phyloP scores from a whole-genome alignment of 37 sponge, comb jelly and placozoan genomes.

The Eunapius fragilis region DNA sequence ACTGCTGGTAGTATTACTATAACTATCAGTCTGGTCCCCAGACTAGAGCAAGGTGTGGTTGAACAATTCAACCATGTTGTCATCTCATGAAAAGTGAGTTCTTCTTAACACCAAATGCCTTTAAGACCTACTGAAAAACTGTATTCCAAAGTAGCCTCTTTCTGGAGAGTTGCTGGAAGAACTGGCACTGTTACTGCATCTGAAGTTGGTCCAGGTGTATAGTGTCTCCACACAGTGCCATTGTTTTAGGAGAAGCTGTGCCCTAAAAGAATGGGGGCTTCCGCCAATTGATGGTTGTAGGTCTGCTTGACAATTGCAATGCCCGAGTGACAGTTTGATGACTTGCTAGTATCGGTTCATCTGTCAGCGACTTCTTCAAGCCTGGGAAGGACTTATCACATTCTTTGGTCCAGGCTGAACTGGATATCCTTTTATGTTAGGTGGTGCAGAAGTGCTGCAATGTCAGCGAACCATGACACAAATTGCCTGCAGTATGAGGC shows the following conservation, averaged over 20 bases:
- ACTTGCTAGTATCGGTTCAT: constrained; percentile 44
- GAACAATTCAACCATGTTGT: constrained; percentile 70
- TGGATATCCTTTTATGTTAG: constrained; percentile 44
- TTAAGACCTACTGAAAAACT: constrained; percentile 6
- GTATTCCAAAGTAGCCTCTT: constrained; percentile 41
- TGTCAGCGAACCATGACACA: constrained; percentile 54
- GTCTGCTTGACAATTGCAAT: neutral
- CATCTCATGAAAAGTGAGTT: constrained; percentile 53
- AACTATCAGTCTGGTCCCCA: no score
- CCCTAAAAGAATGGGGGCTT: constrained; percentile 41
- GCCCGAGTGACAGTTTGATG: neutral
- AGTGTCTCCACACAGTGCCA: constrained; percentile 50
- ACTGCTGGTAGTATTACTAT: no score
- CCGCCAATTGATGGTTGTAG: constrained; percentile 4
- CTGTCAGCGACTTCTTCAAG: constrained; percentile 35
- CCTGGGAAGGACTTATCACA: constrained; percentile 27
- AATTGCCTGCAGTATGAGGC: constrained; percentile 62
- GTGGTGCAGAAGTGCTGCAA: constrained; percentile 50
- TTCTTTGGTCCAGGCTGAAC: constrained; percentile 32
- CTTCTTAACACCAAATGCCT: constrained; percentile 49
- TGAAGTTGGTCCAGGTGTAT: constrained; percentile 24
- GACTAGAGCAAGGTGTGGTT: constrained; percentile 42
- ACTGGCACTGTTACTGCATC: constrained; percentile 23
- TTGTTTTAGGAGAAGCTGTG: constrained; percentile 32
- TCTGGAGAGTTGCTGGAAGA: constrained; percentile 9